Percentiles rank a stretch among this genome's conserved stretches.
Evolutionary conservation across 2,797 vertebrate species (phyloP).

Genomic region (Poeciliopsis paucimaculata): DNA sequence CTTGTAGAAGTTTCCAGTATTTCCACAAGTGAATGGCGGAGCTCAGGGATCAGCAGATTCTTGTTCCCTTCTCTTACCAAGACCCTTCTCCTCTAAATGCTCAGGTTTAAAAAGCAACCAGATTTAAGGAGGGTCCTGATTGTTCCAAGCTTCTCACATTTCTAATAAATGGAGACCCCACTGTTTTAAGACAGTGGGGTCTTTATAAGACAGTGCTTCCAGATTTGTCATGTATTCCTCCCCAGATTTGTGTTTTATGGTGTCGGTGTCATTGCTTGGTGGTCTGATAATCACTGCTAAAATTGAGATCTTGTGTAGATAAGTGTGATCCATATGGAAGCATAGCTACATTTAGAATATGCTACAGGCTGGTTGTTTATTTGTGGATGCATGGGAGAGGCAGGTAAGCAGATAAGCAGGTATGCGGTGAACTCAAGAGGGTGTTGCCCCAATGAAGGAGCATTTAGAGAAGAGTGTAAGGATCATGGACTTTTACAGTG

Average conservation of each 20-base stretch:
- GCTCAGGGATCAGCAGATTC: background rate
- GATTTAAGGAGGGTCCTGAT: background rate
- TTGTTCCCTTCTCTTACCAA: background rate
- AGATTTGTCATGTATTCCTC: background rate
- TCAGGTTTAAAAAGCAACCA: background rate
- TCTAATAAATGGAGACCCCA: background rate
- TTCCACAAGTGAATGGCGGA: background rate
- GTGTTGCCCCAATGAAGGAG: slow-evolving; percentile 21
- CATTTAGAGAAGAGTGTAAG: slow-evolving; percentile 15
- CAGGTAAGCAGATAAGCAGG: slow-evolving; percentile 16
- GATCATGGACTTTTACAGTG: background rate
- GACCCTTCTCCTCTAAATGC: background rate
- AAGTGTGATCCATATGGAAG: background rate
- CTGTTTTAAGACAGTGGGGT: too few species aligned
- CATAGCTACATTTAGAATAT: background rate
- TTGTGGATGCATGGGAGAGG: background rate
- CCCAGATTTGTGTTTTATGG: background rate
- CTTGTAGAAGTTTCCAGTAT: background rate
- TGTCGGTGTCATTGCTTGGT: background rate
- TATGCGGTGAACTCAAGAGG: slow-evolving; percentile 9
- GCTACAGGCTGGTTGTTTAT: background rate
- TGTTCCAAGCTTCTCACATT: background rate
- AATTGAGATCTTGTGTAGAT: background rate
- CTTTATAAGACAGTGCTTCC: background rate
- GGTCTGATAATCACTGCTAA: background rate